Evolutionary conservation across 2,797 vertebrate genomes (phyloP), one percentile per base, ranked within the genome.

Genomic region (Diplodus puntazzo): DNA sequence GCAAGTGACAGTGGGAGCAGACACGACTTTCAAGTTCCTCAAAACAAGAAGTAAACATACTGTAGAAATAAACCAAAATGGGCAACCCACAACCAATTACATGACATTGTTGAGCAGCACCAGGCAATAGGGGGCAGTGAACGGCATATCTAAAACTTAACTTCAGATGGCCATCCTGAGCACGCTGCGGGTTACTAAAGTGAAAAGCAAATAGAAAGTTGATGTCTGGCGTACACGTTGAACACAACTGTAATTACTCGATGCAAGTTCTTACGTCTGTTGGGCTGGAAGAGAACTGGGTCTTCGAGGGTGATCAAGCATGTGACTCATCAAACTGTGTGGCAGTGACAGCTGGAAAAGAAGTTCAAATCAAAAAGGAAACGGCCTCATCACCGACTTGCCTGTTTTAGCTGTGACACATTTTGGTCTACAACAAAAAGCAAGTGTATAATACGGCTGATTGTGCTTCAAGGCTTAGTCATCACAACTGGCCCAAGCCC

Each of bases 21-120:
- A 78, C 27, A 76, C 20, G 55, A 74, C 87, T 90, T 89, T 87
- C 50, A 83, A 87, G 82, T 87, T 84, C 42, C 69, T 86, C 77
- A 82, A 82, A 88, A 82, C 69, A 78, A 76, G 62, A 74, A 82
- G 53, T 59, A 87, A 81, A 86, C 68, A 85, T 73, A n/a, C 34
- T 78, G 72, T 5, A 72, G 72, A 80, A 80, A 81, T 68, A 54
- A 79, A 72, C 57, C 53, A 45, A 72, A 73, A 75, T 72, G 57
- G 79, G 61, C 30, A 78, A 66, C 64, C 80, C 63, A 72, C 50
- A 71, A 78, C 60, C 81, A 85, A 82, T 79, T 81, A 79, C 65
- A 77, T 34, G 63, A 45, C 48, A 55, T 25, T 61, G 75, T 50
- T 61, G 64, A 77, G 55, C 59, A 79, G 59, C 17, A 60, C 62